Percentiles rank a stretch among this genome's conserved stretches.
Evolutionary conservation across 2,888 invertebrate genomes (phyloP).

Genomic region (Rotaria magnacalcarata): DNA sequence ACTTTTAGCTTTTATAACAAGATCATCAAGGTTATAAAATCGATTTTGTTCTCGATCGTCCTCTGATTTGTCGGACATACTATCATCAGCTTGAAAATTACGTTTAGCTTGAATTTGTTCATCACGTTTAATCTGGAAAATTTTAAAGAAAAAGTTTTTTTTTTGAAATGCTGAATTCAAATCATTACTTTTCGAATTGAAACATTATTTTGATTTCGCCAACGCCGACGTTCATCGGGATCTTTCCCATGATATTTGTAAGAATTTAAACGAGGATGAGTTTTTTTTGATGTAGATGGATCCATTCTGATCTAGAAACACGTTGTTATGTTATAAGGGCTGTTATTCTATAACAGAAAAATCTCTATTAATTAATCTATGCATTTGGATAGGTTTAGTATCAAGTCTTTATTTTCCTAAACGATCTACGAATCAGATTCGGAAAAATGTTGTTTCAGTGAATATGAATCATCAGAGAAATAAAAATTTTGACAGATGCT

Average conservation of each 20-base stretch:
- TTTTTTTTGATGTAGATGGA: not conserved
- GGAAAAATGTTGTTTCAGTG: not conserved
- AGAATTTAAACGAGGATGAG: not conserved
- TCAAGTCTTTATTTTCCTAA: not conserved
- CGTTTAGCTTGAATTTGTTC: not conserved
- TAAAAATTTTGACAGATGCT: not conserved
- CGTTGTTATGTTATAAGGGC: not conserved
- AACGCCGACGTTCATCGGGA: not conserved
- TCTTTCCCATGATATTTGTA: constrained; percentile 35
- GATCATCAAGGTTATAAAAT: not conserved
- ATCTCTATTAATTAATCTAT: not conserved
- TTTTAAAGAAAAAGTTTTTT: no score
- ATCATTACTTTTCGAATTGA: not conserved
- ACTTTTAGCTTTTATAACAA: constrained; percentile 27
- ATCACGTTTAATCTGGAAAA: not conserved
- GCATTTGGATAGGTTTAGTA: not conserved
- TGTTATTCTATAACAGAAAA: not conserved
- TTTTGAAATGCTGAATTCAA: not conserved
- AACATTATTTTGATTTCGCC: constrained; percentile 17
- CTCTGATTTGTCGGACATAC: not conserved
- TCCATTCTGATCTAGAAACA: not conserved
- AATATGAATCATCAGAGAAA: no score
- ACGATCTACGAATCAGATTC: not conserved
- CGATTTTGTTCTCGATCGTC: not conserved
- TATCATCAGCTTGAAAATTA: not conserved